These are phyloP conservation scores for Brassicogethes aeneus DNA, from an alignment of 2,888 invertebrate genomes.

Conservation along the genomic window DNA sequence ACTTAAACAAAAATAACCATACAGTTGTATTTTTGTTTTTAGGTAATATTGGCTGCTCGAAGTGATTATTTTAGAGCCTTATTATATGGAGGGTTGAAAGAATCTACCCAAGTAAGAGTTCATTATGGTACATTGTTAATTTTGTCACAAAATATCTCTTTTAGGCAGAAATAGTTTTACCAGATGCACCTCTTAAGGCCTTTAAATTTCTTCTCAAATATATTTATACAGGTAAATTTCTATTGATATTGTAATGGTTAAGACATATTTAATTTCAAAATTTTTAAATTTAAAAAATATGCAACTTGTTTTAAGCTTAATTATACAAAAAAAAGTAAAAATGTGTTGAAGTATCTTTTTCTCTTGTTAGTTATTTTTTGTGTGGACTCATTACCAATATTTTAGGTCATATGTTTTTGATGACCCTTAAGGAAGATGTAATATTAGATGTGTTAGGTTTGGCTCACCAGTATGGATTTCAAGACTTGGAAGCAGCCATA, in stretches of 20 bases:
- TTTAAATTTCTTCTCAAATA: conserved; percentile 89
- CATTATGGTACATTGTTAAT: background rate
- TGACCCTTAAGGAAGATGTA: conserved; percentile 57
- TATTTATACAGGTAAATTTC: conserved; percentile 75
- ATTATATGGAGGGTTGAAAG: conserved; percentile 69
- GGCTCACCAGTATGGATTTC: conserved; percentile 94
- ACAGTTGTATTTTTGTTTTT: conserved; percentile 5
- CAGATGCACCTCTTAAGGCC: conserved; percentile 73
- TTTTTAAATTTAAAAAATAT: too few species aligned
- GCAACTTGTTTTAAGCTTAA: too few species aligned
- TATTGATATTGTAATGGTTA: too few species aligned
- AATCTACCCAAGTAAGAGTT: conserved; percentile 50
- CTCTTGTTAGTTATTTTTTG: too few species aligned
- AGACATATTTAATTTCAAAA: too few species aligned
- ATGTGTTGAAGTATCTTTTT: too few species aligned
- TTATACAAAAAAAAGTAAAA: too few species aligned
- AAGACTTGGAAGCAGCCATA: conserved; percentile 81
- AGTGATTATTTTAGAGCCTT: conserved; percentile 92
- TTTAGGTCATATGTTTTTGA: conserved; percentile 57
- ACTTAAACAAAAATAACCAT: conserved; percentile 2
- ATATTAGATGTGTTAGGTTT: conserved; percentile 70
- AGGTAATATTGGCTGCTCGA: conserved; percentile 85
- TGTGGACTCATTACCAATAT: too few species aligned
- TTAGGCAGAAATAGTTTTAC: conserved; percentile 73
- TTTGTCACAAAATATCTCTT: conserved; percentile 33